Base-by-base conservation (phyloP, 2,797 vertebrate species). In the Sebastes trivittatus region DNA sequence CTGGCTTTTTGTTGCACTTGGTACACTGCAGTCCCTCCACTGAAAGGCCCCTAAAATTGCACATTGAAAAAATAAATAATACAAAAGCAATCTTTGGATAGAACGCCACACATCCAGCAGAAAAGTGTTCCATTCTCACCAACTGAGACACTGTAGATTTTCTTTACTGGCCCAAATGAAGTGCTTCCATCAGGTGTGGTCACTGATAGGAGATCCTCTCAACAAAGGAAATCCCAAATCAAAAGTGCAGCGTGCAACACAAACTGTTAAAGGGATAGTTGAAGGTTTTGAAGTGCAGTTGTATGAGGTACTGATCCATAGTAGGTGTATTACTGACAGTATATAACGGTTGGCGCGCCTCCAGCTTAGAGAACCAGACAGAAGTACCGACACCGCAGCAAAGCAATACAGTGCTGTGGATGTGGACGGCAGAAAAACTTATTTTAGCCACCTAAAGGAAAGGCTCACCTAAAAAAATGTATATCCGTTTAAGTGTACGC, bases 1-100 rank as follows among this genome's bases (percentile, higher is more conserved):
- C 25, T 61, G 49, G 3, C 20, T 42, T 71, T 71, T 68, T 77
- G 49, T 64, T 55, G 74, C 20, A 7, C 68, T 36, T 52, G 8
- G 59, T 56, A 27, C 27, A 32, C 16, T 30, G n/a, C 18, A n/a
- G 36, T 18, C 2, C 32, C 9, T 30, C 13, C n/a, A 18, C 67
- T 23, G 46, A 67, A 56, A 38, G 13, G 9, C 11, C 36, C 70
- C 49, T 10, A 54, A 22, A 58, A 52, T 54, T 11, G 23, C 29
- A 46, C 54, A 54, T 11, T 46, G 38, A 42, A 42, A 60, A 30
- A 5, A 18, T 16, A 6, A 38, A 22, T 23, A 38, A 16, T 23
- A 64, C 22, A 25, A 32, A 58, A 56, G 6, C 23, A 27, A 49
- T 49, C 46, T 30, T 23, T 18, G 10, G n/a, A 9, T 34, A 30